phyloP scores from a whole-genome alignment of 92 coral and sea anemone species.

The Epizoanthus rinbou region DNA sequence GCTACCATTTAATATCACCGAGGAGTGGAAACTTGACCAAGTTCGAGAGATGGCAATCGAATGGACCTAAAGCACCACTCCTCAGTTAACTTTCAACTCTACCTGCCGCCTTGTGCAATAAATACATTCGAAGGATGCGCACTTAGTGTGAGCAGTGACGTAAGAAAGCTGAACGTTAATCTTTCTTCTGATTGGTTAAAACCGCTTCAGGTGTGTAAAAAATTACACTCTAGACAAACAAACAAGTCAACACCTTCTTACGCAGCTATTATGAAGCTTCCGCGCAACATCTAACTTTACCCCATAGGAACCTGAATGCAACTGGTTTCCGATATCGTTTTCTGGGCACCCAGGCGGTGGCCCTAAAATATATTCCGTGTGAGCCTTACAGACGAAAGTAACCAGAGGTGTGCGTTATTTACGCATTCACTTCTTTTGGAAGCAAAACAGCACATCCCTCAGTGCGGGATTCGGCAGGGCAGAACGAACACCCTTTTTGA shows the following conservation, averaged over 20 bases:
- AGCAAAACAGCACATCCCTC: too few relatives aligned
- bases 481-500: too few relatives aligned
- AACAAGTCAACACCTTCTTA: conserved; percentile 1
- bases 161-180: not conserved
- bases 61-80: conserved; percentile 6
- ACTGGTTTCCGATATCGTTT: too few relatives aligned
- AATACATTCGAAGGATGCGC: not conserved
- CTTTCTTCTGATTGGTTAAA: conserved; percentile 2
- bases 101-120: not conserved
- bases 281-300: not conserved
- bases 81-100: not conserved
- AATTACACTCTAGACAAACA: not conserved
- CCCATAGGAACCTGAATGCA: too few relatives aligned
- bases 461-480: too few relatives aligned
- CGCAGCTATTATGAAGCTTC: not conserved
- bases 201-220: not conserved
- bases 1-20: conserved; percentile 3
- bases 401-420: too few relatives aligned
- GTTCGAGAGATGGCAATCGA: not conserved
- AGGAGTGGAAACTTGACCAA: not conserved
- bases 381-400: too few relatives aligned
- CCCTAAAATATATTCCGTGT: too few relatives aligned
- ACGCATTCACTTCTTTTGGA: too few relatives aligned
- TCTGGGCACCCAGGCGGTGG: too few relatives aligned
- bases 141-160: not conserved